These are phyloP conservation scores for Setophaga coronata DNA, from an alignment of 2,113 vertebrate genomes.

Conservation along the genomic window DNA sequence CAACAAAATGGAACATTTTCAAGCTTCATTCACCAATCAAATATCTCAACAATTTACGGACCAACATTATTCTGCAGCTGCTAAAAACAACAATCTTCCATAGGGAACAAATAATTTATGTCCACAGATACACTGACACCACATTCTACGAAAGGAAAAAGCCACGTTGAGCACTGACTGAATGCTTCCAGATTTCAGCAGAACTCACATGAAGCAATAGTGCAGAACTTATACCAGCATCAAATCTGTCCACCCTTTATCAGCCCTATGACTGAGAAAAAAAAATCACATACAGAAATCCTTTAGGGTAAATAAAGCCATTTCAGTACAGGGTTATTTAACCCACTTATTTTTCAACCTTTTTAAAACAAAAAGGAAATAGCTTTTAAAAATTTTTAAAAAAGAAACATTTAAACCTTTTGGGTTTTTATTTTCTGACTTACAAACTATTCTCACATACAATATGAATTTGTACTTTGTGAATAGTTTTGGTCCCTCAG, in stretches of 20 bases:
- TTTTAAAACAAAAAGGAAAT: conserved; percentile 58
- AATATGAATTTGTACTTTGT: background rate
- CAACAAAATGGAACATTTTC: conserved; percentile 13
- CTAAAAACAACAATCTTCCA: conserved; percentile 23
- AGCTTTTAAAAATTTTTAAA: background rate
- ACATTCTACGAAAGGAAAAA: background rate
- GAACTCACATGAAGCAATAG: background rate
- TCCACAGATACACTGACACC: conserved; percentile 18
- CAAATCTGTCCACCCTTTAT: background rate
- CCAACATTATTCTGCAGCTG: conserved; percentile 2
- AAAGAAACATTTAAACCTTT: background rate
- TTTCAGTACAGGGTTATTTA: conserved; percentile 4
- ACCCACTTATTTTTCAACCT: conserved; percentile 7
- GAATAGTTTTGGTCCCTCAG: conserved; percentile 38
- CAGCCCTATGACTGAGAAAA: background rate
- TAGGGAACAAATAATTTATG: conserved; percentile 51
- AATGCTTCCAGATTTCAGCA: conserved; percentile 3
- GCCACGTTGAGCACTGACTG: background rate
- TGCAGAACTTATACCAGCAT: background rate
- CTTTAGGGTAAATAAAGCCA: background rate
- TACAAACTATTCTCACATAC: background rate
- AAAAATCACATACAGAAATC: background rate
- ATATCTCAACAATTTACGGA: background rate
- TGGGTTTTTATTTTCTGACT: background rate
- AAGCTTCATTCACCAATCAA: conserved; percentile 23